phyloP scores from a whole-genome alignment of 2,888 invertebrate genomes.

The Drosophila monieri region DNA sequence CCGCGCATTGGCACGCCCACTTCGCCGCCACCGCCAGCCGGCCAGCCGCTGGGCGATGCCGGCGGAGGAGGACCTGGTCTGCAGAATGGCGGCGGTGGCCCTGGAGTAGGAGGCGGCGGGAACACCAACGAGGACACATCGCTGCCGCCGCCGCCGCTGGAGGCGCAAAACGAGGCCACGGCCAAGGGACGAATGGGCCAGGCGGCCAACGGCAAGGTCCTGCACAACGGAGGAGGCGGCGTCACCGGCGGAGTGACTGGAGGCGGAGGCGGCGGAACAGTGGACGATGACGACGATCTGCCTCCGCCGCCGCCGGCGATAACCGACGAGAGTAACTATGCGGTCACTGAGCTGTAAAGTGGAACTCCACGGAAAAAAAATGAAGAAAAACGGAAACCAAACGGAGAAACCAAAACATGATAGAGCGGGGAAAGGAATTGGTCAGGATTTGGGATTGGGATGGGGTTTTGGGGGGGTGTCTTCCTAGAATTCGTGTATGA shows the following conservation, averaged over 20 bases:
- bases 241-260: conserved; percentile 16
- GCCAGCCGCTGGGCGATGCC: conserved; percentile 43
- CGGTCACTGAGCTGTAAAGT: conserved; percentile 84
- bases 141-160: conserved; percentile 78
- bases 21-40: conserved; percentile 75
- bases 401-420: not conserved
- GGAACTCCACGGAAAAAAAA: not conserved
- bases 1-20: conserved; percentile 83
- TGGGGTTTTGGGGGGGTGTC: conserved; percentile 13
- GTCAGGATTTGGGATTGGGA: conserved; percentile 13
- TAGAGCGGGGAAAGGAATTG: conserved; percentile 12
- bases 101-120: conserved; percentile 10
- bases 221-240: conserved; percentile 64
- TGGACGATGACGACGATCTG: conserved; percentile 80
- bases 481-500: conserved; percentile 39
- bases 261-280: not conserved
- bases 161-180: conserved; percentile 54
- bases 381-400: too few relatives aligned
- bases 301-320: conserved; percentile 83
- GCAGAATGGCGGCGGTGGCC: conserved; percentile 40
- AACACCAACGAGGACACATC: conserved; percentile 67
- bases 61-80: conserved; percentile 35
- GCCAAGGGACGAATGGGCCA: conserved; percentile 52
- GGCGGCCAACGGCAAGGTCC: conserved; percentile 60
- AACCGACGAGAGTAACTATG: conserved; percentile 84